phyloP scores from a whole-genome alignment of 2,113 vertebrate species.

The Passer montanus region DNA sequence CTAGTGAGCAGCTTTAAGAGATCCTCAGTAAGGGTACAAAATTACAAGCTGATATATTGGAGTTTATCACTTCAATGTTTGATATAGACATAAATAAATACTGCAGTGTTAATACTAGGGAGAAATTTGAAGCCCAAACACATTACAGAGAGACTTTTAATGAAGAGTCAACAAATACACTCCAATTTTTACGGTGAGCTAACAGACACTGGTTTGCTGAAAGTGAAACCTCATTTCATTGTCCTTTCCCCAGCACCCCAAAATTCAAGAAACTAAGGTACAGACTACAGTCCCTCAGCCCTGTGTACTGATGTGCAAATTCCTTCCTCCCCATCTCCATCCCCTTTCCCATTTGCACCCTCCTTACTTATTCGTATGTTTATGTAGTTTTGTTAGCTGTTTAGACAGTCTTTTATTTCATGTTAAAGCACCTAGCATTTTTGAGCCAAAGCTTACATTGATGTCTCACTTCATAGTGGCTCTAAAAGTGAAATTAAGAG shows the following conservation, averaged over 20 bases:
- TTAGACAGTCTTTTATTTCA: background rate
- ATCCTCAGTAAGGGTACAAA: conserved; percentile 19
- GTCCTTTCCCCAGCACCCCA: background rate
- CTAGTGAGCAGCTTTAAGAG: conserved; percentile 17
- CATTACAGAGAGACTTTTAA: conserved; percentile 41
- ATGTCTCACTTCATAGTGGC: background rate
- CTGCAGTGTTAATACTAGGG: conserved; percentile 27
- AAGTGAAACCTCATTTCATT: background rate
- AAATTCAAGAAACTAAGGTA: background rate
- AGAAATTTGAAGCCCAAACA: conserved; percentile 27
- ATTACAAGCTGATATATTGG: background rate
- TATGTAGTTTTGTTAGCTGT: background rate
- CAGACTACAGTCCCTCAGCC: background rate
- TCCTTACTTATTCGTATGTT: conserved; percentile 29
- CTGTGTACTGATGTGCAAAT: background rate
- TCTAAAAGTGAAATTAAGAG: background rate
- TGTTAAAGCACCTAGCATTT: background rate
- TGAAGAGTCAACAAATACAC: background rate
- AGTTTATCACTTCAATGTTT: background rate
- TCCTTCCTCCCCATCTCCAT: conserved; percentile 69
- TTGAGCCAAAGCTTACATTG: background rate
- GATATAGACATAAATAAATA: background rate
- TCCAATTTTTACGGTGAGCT: background rate
- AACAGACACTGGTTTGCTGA: conserved; percentile 5
- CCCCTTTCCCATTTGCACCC: conserved; percentile 59